phyloP scores from a whole-genome alignment of 2,113 vertebrate species.

The Narcine bancroftii region DNA sequence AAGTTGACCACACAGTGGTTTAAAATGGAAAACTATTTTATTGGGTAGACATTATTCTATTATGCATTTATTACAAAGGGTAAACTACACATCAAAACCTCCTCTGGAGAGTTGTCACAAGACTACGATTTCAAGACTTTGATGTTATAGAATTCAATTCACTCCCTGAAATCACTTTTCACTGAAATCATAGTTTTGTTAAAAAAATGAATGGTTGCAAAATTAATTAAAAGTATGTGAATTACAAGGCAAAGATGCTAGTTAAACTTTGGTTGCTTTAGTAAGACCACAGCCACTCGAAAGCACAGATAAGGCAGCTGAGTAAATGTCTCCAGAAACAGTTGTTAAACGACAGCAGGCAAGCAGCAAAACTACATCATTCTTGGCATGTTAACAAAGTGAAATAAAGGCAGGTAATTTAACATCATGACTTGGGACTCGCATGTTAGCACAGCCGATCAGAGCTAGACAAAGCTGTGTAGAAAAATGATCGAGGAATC shows the following conservation, averaged over 20 bases:
- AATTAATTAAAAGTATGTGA: background rate
- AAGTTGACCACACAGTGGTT: background rate
- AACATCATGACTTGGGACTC: background rate
- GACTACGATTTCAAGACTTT: background rate
- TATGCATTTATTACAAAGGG: background rate
- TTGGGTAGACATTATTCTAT: slow-evolving; percentile 33
- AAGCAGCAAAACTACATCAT: background rate
- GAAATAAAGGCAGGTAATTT: background rate
- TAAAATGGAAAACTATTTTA: background rate
- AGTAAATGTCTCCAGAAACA: background rate
- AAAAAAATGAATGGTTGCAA: background rate
- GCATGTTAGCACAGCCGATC: background rate
- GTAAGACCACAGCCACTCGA: background rate
- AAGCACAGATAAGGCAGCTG: background rate
- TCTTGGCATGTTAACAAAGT: background rate
- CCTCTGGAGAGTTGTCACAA: background rate
- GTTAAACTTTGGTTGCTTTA: background rate
- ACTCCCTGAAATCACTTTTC: no score
- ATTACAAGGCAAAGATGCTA: background rate
- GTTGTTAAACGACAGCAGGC: background rate
- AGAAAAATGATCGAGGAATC: background rate
- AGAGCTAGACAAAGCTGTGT: background rate
- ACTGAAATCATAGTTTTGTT: no score
- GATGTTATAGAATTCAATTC: background rate
- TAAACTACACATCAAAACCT: slow-evolving; percentile 31